These are phyloP conservation scores for Tethya wilhelma DNA, from an alignment of 37 sponge, comb jelly and placozoan genomes.

Conservation along the genomic window DNA sequence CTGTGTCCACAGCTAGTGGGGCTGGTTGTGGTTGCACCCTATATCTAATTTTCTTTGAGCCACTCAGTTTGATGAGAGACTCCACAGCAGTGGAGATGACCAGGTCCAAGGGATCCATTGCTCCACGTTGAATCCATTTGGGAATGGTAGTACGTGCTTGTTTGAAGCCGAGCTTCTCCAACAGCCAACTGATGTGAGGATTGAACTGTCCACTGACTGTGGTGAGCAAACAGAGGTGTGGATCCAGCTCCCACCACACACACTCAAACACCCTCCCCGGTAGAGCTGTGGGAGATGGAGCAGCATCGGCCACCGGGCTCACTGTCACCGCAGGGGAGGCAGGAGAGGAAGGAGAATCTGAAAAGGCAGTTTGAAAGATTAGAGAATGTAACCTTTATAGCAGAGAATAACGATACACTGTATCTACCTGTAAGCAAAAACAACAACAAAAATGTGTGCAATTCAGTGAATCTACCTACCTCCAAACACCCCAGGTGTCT, in stretches of 20 bases:
- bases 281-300: background rate
- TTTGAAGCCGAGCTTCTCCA: slow-evolving; percentile 94
- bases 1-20: too few species aligned
- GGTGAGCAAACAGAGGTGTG: slow-evolving; percentile 78
- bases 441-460: too few species aligned
- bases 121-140: slow-evolving; percentile 92
- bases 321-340: background rate
- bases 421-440: too few species aligned
- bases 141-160: slow-evolving; percentile 93
- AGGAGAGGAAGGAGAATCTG: background rate
- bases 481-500: slow-evolving; percentile 15
- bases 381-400: too few species aligned
- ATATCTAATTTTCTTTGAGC: slow-evolving; percentile 41
- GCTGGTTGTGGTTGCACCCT: too few species aligned
- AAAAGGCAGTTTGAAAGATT: too few species aligned
- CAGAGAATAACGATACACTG: too few species aligned
- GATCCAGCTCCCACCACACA: slow-evolving; percentile 92
- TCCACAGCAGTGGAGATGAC: slow-evolving; percentile 48
- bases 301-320: background rate
- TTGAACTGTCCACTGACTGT: slow-evolving; percentile 84
- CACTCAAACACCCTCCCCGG: slow-evolving; percentile 59
- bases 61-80: slow-evolving; percentile 40
- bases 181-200: slow-evolving; percentile 89
- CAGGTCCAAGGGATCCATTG: slow-evolving; percentile 94
- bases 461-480: too few species aligned